Evolutionary conservation across 1,140 invertebrate species (phyloP), one percentile per base, ranked within the genome.

Genomic region (Linepithema humile): DNA sequence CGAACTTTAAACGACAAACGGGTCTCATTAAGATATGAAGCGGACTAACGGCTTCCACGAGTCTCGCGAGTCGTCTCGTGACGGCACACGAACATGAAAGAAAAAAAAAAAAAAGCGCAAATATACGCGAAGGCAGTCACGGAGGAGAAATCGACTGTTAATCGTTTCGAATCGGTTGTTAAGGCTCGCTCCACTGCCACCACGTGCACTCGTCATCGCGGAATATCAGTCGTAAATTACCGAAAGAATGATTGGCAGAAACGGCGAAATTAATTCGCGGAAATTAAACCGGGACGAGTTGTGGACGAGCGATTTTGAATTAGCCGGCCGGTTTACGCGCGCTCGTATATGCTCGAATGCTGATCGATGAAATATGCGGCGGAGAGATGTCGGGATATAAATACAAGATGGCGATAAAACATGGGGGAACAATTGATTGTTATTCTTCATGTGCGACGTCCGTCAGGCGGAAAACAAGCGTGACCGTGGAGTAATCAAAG

Each of bases 21-120:
- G 87, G 88, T 88, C 91, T 92, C 90, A 92, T 92, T 92, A 92
- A 92, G 91, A 92, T 92, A 92, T 90, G 91, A 92, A 91, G 85
- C 89, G 90, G 86, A 87, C 69, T 78, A 77, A 78, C 62, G 64
- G 38, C 65, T 82, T 85, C 59, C 57, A 73, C 80, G 74, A 87
- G 64, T 86, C 84, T 55, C 57, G 69, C 80, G 74, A 87, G 64
- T 86, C 84, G 43, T 45, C 43, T 78, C 40, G 26, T 48, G 48
- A 26, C 7, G 29, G 4, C 3, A 32, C 48, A 1, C 43, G 12
- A 15, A 9, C 15, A 20, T 3, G 17, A 43, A 43, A 26, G 15
- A 23, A 7, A 62, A 10, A 43, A 59, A 45, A 12, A 40, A 43
- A 38, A 70, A 50, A 70, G 62, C 35, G 35, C 20, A 20, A 12